Evolutionary conservation across 2,888 invertebrate species (phyloP).

Genomic region (Eristalinus sepulchralis): DNA sequence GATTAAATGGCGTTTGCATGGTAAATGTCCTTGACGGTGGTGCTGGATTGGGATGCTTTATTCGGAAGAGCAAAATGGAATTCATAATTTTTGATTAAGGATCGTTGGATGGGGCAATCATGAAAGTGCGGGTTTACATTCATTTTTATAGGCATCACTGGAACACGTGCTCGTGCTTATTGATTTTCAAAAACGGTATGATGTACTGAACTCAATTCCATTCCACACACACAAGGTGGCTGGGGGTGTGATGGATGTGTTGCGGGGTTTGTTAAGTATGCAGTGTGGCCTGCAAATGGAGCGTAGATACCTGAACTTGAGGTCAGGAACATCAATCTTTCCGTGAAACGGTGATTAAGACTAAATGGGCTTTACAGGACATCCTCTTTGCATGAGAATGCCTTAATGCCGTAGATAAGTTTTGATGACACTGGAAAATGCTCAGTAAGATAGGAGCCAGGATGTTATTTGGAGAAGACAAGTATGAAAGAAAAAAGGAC

Average conservation of each 20-base stretch:
- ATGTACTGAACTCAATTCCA: background rate
- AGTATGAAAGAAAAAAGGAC: no score
- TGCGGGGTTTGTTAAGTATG: background rate
- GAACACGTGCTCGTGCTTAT: background rate
- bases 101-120: slow-evolving; percentile 16
- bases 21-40: slow-evolving; percentile 39
- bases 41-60: slow-evolving; percentile 17
- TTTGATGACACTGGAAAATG: no score
- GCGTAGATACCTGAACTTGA: no score
- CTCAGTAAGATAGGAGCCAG: no score
- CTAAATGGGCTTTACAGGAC: no score
- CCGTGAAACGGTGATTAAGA: no score
- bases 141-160: background rate
- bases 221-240: background rate
- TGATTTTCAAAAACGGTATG: background rate
- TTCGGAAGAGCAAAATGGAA: slow-evolving; percentile 4
- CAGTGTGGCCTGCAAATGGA: background rate
- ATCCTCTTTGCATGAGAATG: no score
- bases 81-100: slow-evolving; percentile 29
- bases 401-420: no score
- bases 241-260: background rate
- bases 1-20: slow-evolving; percentile 58
- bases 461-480: no score
- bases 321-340: no score
- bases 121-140: background rate